Base-by-base conservation (phyloP, 2,888 invertebrate genomes). In the Bombylius discolor region DNA sequence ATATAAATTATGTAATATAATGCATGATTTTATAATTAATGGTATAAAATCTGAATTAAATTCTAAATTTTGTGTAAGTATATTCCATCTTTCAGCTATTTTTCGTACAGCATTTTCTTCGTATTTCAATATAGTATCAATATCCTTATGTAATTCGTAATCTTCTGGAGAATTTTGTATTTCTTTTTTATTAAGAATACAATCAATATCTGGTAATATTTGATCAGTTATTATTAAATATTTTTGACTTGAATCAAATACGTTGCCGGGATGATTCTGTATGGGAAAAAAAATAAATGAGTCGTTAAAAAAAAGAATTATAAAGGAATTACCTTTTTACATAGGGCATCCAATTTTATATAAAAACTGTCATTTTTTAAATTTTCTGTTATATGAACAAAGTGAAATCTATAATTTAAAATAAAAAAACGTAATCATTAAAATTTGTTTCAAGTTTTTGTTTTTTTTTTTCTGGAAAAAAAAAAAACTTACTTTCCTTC, bases 141-240 rank as follows among this genome's bases (percentile, higher is more conserved):
- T 14, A 36, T 51, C 31, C 5, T 39, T 34, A 4, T 45, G 32
- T 14, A 55, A 36, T 13, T 55, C 50, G 31, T 47, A 9, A 9
- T 47, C 47, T 3, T 49, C 33, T 5, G 31, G 7, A 11, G 8
- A 11, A 11, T 5, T 11, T 42, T 42, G 11, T 42, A 42, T 11
- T 14, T 2, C 36, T 1, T 14, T 9, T 34, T 47, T 55, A 23
- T 55, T 50, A 31, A 55, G 36, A 14, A 55, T 50, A 7, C 49
- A 54, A 14, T 55, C 55, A 31, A 50, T 50, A 36, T 55, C 50
- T 32, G 55, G 55, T 14, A 55, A 50, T 5, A 39, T 42, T 42
- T 51, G 45, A 33, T 49, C 45, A 4, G 55, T 50, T 3, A 51
- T 46, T 1, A 51, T 32, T 9, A 51, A 47, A 39, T 55, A 55